phyloP scores from a whole-genome alignment of 2,888 invertebrate genomes.

The Lasioglossum figueresi region DNA sequence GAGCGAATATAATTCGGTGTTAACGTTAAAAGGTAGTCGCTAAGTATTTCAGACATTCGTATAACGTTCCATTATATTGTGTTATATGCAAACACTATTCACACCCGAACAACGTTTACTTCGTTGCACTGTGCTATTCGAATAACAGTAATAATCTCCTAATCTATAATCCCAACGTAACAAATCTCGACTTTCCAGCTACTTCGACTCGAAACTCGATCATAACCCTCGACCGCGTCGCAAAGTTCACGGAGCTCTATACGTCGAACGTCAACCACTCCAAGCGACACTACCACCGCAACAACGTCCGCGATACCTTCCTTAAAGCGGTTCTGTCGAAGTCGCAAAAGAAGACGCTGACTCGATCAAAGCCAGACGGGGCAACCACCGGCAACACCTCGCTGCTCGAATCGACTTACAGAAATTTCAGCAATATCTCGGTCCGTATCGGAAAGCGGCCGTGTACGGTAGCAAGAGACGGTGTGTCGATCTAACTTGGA shows the following conservation, averaged over 20 bases:
- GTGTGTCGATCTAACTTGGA: neutral
- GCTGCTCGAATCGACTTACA: neutral
- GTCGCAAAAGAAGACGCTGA: neutral
- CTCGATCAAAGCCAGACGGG: slow-evolving; percentile 1
- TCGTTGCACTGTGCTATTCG: no score
- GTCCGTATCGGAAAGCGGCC: neutral
- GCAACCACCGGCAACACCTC: neutral
- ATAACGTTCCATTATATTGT: no score
- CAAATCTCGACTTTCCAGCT: neutral
- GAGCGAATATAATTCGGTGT: no score
- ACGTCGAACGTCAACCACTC: neutral
- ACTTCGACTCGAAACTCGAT: neutral
- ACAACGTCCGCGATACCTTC: neutral
- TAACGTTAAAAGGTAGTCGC: no score
- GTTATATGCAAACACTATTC: no score
- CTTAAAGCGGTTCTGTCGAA: neutral
- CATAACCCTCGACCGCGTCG: neutral
- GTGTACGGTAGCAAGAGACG: neutral
- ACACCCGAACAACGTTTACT: no score
- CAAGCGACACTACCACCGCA: neutral
- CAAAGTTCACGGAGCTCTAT: neutral
- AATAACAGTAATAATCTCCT: no score
- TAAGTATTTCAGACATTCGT: no score
- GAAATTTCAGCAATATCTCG: neutral
- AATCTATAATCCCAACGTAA: neutral